Percentiles rank a stretch among this genome's conserved stretches.
These are phyloP conservation scores for Megaleporinus macrocephalus DNA, from an alignment of 2,113 vertebrate genomes.

Conservation along the genomic window DNA sequence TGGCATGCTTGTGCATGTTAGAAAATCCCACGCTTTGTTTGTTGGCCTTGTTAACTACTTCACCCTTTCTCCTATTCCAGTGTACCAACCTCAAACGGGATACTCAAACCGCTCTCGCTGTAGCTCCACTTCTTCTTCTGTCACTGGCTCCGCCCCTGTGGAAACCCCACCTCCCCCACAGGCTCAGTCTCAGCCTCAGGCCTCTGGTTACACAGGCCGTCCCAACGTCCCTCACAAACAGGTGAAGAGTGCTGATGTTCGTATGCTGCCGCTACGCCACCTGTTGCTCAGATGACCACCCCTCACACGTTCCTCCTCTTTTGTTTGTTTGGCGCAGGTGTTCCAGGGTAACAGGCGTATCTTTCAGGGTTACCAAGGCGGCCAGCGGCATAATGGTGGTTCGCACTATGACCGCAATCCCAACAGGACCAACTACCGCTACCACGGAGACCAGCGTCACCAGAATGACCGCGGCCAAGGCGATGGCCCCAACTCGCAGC, in stretches of 20 bases:
- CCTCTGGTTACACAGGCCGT: slow-evolving; percentile 63
- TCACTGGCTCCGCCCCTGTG: slow-evolving; percentile 62
- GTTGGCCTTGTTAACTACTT: background rate
- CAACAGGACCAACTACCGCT: slow-evolving; percentile 70
- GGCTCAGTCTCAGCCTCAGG: slow-evolving; percentile 61
- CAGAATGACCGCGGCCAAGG: slow-evolving; percentile 52
- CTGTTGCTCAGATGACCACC: too few species aligned
- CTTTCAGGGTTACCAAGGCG: slow-evolving; percentile 77
- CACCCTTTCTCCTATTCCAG: slow-evolving; percentile 62
- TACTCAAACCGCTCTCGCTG: slow-evolving; percentile 88
- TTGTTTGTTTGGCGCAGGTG: slow-evolving; percentile 70
- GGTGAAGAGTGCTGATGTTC: slow-evolving; percentile 67
- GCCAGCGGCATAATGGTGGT: slow-evolving; percentile 76
- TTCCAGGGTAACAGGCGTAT: slow-evolving; percentile 78
- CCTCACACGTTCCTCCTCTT: background rate
- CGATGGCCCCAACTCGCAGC: slow-evolving; percentile 55
- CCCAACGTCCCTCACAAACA: slow-evolving; percentile 77
- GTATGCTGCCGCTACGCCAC: background rate
- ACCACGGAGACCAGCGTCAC: slow-evolving; percentile 65
- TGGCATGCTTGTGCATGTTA: background rate
- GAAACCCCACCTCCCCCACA: slow-evolving; percentile 64
- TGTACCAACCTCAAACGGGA: slow-evolving; percentile 92
- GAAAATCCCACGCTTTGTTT: background rate
- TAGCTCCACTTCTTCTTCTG: slow-evolving; percentile 77
- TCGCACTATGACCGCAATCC: slow-evolving; percentile 74